A percentile compares a stretch with the other conserved stretches of the same genome.
Evolutionary conservation across 30 jellyfish, hydroid and myxozoan genomes (phyloP).

Genomic region (Aurelia sp.): DNA sequence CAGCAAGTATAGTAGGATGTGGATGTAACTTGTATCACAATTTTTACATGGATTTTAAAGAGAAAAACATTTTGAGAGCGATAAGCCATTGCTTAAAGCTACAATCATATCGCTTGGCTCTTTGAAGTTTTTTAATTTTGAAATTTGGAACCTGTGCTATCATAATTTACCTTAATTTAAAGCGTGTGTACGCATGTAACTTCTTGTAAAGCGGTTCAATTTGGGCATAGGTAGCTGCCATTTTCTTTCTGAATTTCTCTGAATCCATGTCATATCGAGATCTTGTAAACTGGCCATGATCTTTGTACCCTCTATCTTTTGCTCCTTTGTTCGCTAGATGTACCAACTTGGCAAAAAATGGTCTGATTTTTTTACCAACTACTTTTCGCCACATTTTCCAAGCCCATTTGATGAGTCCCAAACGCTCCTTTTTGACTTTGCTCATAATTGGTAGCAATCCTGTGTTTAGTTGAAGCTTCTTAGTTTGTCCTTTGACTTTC

Average conservation of each 20-base stretch:
- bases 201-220: conserved; percentile 72
- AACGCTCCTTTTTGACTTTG: conserved; percentile 39
- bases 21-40: no score
- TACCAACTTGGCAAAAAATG: conserved; percentile 64
- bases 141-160: background rate
- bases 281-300: conserved; percentile 81
- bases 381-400: conserved; percentile 90
- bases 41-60: no score
- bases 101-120: no score
- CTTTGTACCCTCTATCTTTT: conserved; percentile 83
- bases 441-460: conserved; percentile 76
- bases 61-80: no score
- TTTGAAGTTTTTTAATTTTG: no score
- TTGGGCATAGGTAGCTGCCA: conserved; percentile 46
- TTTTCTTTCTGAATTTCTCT: conserved; percentile 55
- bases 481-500: conserved; percentile 41
- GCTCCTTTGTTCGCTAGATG: conserved; percentile 90
- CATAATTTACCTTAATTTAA: conserved; percentile 70
- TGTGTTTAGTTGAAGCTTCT: conserved; percentile 71
- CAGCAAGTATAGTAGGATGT: no score
- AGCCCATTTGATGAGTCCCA: conserved; percentile 68
- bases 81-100: no score
- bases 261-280: conserved; percentile 79
- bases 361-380: conserved; percentile 81
- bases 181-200: conserved; percentile 85